phyloP scores from a whole-genome alignment of 2,888 invertebrate genomes.

The Ormyrus thymus region DNA sequence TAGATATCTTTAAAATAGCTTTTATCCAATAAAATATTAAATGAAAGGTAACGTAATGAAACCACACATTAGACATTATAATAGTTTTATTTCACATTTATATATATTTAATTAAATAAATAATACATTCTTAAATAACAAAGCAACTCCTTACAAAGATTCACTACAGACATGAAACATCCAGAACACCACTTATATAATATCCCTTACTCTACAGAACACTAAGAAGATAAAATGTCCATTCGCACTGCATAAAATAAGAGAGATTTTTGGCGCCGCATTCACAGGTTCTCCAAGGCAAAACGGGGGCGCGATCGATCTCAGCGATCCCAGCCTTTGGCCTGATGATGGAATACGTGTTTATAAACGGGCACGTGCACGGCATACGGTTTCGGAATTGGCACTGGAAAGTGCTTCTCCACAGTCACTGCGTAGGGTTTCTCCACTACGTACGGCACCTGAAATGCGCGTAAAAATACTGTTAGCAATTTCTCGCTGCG shows the following conservation, averaged over 20 bases:
- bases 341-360: slow-evolving; percentile 69
- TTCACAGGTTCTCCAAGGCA: neutral
- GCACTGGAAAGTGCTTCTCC: slow-evolving; percentile 77
- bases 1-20: too few relatives aligned
- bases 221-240: too few relatives aligned
- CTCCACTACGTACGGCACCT: slow-evolving; percentile 78
- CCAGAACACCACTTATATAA: too few relatives aligned
- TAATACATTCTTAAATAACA: too few relatives aligned
- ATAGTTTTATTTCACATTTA: too few relatives aligned
- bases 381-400: slow-evolving; percentile 78
- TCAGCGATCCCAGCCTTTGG: slow-evolving; percentile 46
- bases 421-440: slow-evolving; percentile 78
- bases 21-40: too few relatives aligned
- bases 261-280: slow-evolving; percentile 1
- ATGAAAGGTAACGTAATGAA: too few relatives aligned
- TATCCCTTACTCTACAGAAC: too few relatives aligned
- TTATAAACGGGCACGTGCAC: slow-evolving; percentile 78
- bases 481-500: neutral
- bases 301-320: neutral
- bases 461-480: slow-evolving; percentile 36
- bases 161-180: too few relatives aligned
- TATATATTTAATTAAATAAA: too few relatives aligned
- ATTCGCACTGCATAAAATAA: neutral
- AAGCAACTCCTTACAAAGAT: too few relatives aligned
- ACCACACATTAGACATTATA: too few relatives aligned